A percentile compares a stretch with the other conserved stretches of the same genome.
These are phyloP conservation scores for Gobiocypris rarus DNA, from an alignment of 2,113 vertebrate species.

Conservation along the genomic window DNA sequence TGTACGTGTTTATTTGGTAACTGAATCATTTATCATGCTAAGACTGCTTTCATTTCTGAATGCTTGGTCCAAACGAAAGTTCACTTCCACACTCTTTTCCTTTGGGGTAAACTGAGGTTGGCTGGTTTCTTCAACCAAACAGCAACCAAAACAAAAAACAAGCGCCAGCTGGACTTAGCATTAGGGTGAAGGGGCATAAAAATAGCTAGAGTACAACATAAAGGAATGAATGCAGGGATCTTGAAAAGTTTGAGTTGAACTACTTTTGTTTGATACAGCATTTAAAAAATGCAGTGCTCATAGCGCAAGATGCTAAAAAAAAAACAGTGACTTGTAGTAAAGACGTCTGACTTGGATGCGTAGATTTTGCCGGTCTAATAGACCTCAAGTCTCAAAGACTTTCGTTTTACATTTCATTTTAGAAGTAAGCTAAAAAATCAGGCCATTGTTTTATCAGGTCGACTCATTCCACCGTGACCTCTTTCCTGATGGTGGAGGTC, in stretches of 20 bases:
- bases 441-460: conserved; percentile 53
- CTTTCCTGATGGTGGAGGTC: conserved; percentile 21
- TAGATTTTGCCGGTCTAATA: background rate
- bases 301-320: background rate
- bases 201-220: background rate
- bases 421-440: conserved; percentile 48
- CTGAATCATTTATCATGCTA: background rate
- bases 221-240: background rate
- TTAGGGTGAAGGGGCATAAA: background rate
- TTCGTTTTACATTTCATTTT: background rate
- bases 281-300: background rate
- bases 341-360: background rate
- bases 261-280: background rate
- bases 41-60: background rate
- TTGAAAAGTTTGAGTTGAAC: background rate
- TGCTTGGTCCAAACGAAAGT: background rate
- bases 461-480: conserved; percentile 41
- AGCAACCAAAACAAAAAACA: background rate
- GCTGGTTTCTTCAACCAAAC: background rate
- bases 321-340: background rate
- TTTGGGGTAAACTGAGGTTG: background rate
- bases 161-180: background rate
- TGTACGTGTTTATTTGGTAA: background rate
- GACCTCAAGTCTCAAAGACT: background rate
- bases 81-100: background rate